phyloP scores from a whole-genome alignment of 2,797 vertebrate genomes.

The Ctenopoma kingsleyae region DNA sequence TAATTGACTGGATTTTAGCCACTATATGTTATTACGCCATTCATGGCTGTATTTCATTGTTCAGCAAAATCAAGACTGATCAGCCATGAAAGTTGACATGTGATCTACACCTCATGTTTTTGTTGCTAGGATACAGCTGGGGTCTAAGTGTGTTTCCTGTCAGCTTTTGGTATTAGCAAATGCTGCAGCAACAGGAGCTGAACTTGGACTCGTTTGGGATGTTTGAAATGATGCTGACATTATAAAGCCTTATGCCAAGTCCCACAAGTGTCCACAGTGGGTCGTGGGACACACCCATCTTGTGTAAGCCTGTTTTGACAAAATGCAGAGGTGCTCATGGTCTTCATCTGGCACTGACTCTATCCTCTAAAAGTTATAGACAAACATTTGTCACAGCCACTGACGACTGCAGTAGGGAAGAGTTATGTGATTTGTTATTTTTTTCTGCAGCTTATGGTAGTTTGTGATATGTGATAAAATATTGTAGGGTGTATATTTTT shows the following conservation, averaged over 20 bases:
- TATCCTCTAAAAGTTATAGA: not conserved
- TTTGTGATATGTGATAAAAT: not conserved
- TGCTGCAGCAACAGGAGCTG: conserved; percentile 17
- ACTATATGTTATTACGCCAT: not conserved
- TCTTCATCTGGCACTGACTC: not conserved
- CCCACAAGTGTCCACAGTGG: not conserved
- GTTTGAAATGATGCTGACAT: too few species aligned
- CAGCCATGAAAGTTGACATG: not conserved
- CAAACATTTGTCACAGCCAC: not conserved
- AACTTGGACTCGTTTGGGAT: not conserved
- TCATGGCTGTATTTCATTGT: not conserved
- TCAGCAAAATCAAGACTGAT: not conserved
- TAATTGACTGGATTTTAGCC: too few species aligned
- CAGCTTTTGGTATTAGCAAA: conserved; percentile 9
- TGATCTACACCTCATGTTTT: not conserved
- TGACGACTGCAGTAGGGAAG: too few species aligned
- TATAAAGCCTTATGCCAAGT: not conserved
- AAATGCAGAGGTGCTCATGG: not conserved
- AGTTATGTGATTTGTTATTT: not conserved
- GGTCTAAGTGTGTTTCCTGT: conserved; percentile 29
- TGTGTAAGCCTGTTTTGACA: not conserved
- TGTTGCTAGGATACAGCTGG: conserved; percentile 29
- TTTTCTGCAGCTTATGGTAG: too few species aligned
- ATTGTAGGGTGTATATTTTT: not conserved
- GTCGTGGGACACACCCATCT: not conserved